These are phyloP conservation scores for Aegotheles bennettii DNA, from an alignment of 2,113 vertebrate genomes.

Conservation along the genomic window DNA sequence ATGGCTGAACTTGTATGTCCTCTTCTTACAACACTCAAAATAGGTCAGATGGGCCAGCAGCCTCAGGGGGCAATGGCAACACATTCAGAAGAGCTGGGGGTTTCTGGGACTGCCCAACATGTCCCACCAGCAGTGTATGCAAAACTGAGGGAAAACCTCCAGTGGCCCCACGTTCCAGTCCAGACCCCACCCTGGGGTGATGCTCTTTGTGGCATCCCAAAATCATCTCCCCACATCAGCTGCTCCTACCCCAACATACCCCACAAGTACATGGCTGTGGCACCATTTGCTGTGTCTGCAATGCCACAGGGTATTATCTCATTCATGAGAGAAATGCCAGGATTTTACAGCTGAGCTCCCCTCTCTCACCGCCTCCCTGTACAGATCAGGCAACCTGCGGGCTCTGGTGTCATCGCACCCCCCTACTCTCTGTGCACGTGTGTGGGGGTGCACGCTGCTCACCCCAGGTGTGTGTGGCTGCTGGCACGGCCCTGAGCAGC, in stretches of 20 bases:
- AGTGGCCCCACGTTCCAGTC: not conserved
- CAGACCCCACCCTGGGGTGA: not conserved
- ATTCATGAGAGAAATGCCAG: not conserved
- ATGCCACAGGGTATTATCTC: not conserved
- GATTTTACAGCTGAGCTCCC: not conserved
- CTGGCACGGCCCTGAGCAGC: rapidly evolving
- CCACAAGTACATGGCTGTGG: rapidly evolving
- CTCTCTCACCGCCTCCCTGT: not conserved
- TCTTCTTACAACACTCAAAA: not conserved
- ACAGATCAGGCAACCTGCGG: not conserved
- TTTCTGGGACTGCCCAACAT: not conserved
- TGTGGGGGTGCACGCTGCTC: not conserved
- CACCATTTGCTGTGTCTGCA: rapidly evolving
- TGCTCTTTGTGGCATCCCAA: not conserved
- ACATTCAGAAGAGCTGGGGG: not conserved
- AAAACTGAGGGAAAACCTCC: not conserved
- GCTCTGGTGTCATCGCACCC: not conserved
- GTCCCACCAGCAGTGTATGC: not conserved
- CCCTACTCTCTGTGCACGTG: rapidly evolving
- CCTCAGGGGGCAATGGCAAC: rapidly evolving
- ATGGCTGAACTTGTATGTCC: not conserved
- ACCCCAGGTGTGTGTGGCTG: rapidly evolving
- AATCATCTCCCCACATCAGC: not conserved
- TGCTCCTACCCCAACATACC: not conserved
- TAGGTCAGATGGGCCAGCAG: not conserved